Evolutionary conservation across 53 echinoderm and acorn worm species (phyloP), one percentile per base, ranked within the genome.

Genomic region (Actinopyga echinites): DNA sequence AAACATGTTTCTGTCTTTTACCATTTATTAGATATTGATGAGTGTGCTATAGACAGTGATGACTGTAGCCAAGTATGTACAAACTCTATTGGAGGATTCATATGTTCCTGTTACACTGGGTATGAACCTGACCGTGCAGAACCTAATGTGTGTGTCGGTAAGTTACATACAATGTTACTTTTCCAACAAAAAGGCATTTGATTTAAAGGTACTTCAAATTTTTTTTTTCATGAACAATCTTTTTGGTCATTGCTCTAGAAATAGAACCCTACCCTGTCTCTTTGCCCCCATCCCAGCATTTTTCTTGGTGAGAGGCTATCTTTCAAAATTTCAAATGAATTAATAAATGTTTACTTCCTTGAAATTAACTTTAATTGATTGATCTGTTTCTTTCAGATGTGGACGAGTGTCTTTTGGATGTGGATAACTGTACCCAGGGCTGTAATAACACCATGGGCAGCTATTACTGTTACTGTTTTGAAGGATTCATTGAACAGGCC

Each of bases 351-450:
- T 4, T 40, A 10, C 10, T 40, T 5, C 37, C 37, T 37, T 3
- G 37, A 37, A 37, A 7, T 37, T 1, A 15, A 15, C 49, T 49
- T 49, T 49, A 1, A n/a, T n/a, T n/a, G n/a, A n/a, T 15, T 13
- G 49, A 17, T 2, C 49, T 49, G 13, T 49, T 49, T 13, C 17
- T 6, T 49, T 4, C 32, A 93, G 93, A 93, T 79, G 71, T 90
- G 57, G 90, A 93, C 79, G 93, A 93, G 44, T 93, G 93, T 61
- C 25, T 77, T 15, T 43, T 87, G 32, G 75, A 81, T 8, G 86
- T 84, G 21, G 91, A 93, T 60, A 89, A 88, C 25, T 95, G 95
- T 52, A 64, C 89, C 25, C 95, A 95, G 75, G 85, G 73, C 19
- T 95, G 95, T 42, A 85, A 81, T 71, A 92, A 95, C 71, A 89